phyloP scores from a whole-genome alignment of 2,888 invertebrate species.

The Neuroscelio doddi region DNA sequence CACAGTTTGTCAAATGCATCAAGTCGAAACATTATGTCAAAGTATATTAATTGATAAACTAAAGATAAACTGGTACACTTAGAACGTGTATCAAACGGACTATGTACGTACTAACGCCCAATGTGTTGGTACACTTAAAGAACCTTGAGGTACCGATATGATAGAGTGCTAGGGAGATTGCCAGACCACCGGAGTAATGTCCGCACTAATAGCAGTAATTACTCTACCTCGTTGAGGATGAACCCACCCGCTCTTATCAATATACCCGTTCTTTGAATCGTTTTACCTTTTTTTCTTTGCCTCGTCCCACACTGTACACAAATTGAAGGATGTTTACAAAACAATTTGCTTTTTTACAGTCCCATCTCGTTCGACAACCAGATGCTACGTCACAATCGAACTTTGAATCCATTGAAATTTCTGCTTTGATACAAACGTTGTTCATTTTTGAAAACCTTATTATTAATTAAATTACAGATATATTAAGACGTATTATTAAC shows the following conservation, averaged over 20 bases:
- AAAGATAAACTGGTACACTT: too few species aligned
- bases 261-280: constrained; percentile 50
- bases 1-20: too few species aligned
- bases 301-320: constrained; percentile 49
- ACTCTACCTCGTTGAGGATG: constrained; percentile 70
- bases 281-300: constrained; percentile 31
- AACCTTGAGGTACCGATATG: constrained; percentile 54
- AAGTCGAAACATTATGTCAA: too few species aligned
- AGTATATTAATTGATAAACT: too few species aligned
- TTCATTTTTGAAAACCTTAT: too few species aligned
- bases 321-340: constrained; percentile 70
- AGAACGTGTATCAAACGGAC: too few species aligned
- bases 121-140: constrained; percentile 11
- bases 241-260: constrained; percentile 63
- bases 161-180: constrained; percentile 68
- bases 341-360: constrained; percentile 20
- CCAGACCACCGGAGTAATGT: constrained; percentile 75
- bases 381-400: too few species aligned
- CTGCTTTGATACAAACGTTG: too few species aligned
- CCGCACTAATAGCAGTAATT: constrained; percentile 76
- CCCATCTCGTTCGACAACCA: too few species aligned
- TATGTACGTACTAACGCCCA: not conserved
- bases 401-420: too few species aligned
- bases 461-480: too few species aligned
- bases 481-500: too few species aligned